These are phyloP conservation scores for Nymphalis polychloros DNA, from an alignment of 2,888 invertebrate species.

Conservation along the genomic window DNA sequence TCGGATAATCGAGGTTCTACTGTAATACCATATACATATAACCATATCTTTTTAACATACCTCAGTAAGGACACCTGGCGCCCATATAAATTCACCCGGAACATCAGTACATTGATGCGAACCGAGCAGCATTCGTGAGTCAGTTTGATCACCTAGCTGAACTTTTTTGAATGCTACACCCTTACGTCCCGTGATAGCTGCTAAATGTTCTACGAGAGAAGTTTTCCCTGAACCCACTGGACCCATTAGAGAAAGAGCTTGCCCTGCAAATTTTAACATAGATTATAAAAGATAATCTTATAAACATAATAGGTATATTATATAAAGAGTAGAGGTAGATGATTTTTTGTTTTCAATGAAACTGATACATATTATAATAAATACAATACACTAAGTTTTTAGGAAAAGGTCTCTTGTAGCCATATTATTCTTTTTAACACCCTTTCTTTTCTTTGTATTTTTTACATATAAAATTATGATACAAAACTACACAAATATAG, in stretches of 20 bases:
- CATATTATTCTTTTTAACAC: too few species aligned
- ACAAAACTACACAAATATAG: not conserved
- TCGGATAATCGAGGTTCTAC: too few species aligned
- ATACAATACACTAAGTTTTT: too few species aligned
- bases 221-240: conserved; percentile 98
- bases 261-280: conserved; percentile 55
- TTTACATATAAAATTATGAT: not conserved
- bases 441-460: not conserved
- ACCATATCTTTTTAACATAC: conserved; percentile 55
- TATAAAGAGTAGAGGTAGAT: too few species aligned
- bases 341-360: too few species aligned
- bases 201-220: conserved; percentile 92
- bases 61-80: conserved; percentile 95
- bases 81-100: conserved; percentile 98
- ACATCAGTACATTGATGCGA: conserved; percentile 97
- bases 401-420: too few species aligned
- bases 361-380: too few species aligned
- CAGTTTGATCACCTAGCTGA: conserved; percentile 98
- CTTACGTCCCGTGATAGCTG: conserved; percentile 87
- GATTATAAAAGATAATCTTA: not conserved
- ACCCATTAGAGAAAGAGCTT: conserved; percentile 89
- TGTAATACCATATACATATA: too few species aligned
- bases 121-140: conserved; percentile 96
- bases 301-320: too few species aligned
- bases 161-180: conserved; percentile 85